phyloP scores from a whole-genome alignment of 2,113 vertebrate genomes.

The Plestiodon gilberti region DNA sequence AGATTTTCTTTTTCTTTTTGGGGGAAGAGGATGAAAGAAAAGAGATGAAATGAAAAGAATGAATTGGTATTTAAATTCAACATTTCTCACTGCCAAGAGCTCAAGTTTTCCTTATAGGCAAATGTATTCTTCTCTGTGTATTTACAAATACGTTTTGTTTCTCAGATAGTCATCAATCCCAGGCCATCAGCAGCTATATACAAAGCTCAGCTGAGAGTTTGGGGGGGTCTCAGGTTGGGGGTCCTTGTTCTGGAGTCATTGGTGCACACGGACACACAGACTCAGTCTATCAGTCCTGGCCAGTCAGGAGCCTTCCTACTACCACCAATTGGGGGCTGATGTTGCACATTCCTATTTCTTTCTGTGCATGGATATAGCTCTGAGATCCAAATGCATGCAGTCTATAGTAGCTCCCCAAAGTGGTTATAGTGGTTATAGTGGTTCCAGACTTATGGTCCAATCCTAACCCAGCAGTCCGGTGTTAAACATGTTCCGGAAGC shows the following conservation, averaged over 20 bases:
- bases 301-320: not conserved
- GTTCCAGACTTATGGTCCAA: too few relatives aligned
- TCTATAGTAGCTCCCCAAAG: too few relatives aligned
- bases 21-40: constrained; percentile 53
- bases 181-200: not conserved
- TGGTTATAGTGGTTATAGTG: too few relatives aligned
- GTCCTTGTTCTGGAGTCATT: too few relatives aligned
- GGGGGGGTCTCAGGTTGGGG: too few relatives aligned
- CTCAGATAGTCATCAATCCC: not conserved
- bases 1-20: not conserved
- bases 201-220: too few relatives aligned
- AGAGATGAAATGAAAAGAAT: constrained; percentile 48
- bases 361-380: too few relatives aligned
- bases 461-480: too few relatives aligned
- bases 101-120: constrained; percentile 36
- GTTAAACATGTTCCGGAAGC: too few relatives aligned
- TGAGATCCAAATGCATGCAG: too few relatives aligned
- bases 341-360: too few relatives aligned
- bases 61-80: constrained; percentile 62
- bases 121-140: not conserved
- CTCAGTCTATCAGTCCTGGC: constrained; percentile 38
- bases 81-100: constrained; percentile 36
- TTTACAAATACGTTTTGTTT: not conserved
- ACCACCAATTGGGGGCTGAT: too few relatives aligned
- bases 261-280: not conserved